These are phyloP conservation scores for Chelon labrosus DNA, from an alignment of 2,797 vertebrate genomes.

Conservation along the genomic window DNA sequence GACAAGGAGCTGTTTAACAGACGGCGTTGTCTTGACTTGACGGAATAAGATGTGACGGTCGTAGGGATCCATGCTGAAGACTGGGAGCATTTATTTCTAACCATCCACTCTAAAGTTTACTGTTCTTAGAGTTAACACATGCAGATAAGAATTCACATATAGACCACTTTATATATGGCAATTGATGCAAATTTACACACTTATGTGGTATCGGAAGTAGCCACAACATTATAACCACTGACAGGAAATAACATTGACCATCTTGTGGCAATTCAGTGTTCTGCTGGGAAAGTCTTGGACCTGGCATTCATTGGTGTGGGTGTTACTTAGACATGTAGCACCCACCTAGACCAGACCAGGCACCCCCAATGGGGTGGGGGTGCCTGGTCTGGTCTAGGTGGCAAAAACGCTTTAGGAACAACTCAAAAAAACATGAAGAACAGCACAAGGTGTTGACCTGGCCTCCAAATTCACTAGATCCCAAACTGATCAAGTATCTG, in stretches of 20 bases:
- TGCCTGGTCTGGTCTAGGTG: too few relatives aligned
- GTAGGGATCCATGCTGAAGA: neutral
- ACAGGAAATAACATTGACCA: neutral
- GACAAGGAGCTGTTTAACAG: slow-evolving; percentile 14
- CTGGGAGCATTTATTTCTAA: neutral
- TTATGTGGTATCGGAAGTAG: neutral
- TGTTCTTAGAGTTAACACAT: neutral
- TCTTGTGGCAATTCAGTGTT: neutral
- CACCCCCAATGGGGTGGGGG: too few relatives aligned
- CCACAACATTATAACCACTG: neutral
- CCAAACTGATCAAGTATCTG: too few relatives aligned
- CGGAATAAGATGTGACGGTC: neutral
- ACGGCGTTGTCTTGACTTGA: slow-evolving; percentile 1
- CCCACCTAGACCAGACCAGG: neutral
- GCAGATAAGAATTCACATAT: neutral
- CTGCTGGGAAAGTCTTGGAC: too few relatives aligned
- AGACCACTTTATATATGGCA: too few relatives aligned
- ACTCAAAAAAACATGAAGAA: too few relatives aligned
- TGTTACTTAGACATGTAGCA: neutral
- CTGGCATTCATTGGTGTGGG: neutral
- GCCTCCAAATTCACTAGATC: too few relatives aligned
- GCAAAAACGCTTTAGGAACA: too few relatives aligned
- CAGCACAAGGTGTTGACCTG: too few relatives aligned
- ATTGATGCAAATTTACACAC: too few relatives aligned
- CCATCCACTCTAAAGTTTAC: neutral